Conservation (phyloP, 2,797 vertebrate species). For the Pogonophryne albipinna region DNA sequence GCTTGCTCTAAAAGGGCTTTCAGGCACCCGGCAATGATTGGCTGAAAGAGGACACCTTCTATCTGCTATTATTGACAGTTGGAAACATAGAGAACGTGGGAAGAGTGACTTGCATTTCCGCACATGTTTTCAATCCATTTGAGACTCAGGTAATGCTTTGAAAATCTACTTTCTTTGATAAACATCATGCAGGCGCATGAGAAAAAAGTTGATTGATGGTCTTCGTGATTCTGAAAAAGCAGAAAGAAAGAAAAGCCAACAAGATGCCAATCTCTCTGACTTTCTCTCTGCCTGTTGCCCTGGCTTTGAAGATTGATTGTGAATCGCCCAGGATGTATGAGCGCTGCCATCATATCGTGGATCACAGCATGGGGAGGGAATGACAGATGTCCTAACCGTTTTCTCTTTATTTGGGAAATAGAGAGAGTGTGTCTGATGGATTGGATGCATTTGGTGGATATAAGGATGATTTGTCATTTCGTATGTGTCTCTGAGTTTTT, state of each 20-base stretch:
- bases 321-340: constrained; percentile 66
- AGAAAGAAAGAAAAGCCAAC: constrained; percentile 37
- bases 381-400: constrained; percentile 74
- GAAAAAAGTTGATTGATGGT: constrained; percentile 62
- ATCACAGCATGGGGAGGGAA: constrained; percentile 68
- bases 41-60: constrained; percentile 64
- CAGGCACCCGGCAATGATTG: constrained; percentile 75
- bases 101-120: constrained; percentile 50
- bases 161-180: constrained; percentile 69
- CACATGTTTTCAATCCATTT: constrained; percentile 71
- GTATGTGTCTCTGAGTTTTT: constrained; percentile 50
- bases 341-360: constrained; percentile 72
- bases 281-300: constrained; percentile 43
- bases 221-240: constrained; percentile 29
- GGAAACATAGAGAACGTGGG: constrained; percentile 40
- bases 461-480: constrained; percentile 63
- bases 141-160: constrained; percentile 63
- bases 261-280: not conserved
- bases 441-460: constrained; percentile 55
- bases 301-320: constrained; percentile 74
- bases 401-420: constrained; percentile 69
- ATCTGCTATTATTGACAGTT: constrained; percentile 55
- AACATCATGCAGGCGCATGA: constrained; percentile 59
- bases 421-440: constrained; percentile 66
- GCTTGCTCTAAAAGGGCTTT: constrained; percentile 57